Percentiles rank a stretch among this genome's conserved stretches.
phyloP scores from a whole-genome alignment of 2,113 vertebrate genomes.

The Anarhynchus alexandrinus region DNA sequence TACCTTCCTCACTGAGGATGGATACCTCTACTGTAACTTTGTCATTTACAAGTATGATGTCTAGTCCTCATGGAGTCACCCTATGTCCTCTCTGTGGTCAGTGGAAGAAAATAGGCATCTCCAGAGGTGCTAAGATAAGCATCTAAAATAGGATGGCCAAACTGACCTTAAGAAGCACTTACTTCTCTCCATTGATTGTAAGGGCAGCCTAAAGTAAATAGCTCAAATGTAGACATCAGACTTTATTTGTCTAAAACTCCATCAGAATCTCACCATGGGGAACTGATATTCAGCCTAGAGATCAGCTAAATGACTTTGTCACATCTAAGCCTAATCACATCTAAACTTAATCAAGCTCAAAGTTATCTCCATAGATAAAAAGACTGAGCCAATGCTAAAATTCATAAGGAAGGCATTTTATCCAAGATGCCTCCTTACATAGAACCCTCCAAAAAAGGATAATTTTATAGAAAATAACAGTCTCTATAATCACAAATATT shows the following conservation, averaged over 20 bases:
- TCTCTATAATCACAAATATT: background rate
- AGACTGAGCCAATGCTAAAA: background rate
- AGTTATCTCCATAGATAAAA: background rate
- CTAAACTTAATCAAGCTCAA: background rate
- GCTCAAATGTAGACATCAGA: background rate
- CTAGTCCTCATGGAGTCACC: background rate
- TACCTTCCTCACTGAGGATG: background rate
- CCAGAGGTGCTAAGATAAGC: background rate
- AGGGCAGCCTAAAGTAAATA: background rate
- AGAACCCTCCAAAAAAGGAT: background rate
- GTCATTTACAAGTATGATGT: background rate
- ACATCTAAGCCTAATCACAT: background rate
- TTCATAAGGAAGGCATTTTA: background rate
- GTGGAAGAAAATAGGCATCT: background rate
- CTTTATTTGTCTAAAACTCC: background rate
- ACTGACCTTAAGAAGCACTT: background rate
- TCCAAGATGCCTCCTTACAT: background rate
- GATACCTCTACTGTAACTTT: background rate
- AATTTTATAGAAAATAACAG: background rate
- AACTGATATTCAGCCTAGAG: background rate
- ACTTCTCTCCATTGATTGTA: background rate
- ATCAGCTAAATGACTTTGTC: background rate
- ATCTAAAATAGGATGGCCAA: background rate
- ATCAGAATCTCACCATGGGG: background rate
- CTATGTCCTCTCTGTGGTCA: background rate